Percentiles rank a stretch among this genome's conserved stretches.
Conservation (phyloP, 2,888 invertebrate species). For the Trachelus troglodyta region DNA sequence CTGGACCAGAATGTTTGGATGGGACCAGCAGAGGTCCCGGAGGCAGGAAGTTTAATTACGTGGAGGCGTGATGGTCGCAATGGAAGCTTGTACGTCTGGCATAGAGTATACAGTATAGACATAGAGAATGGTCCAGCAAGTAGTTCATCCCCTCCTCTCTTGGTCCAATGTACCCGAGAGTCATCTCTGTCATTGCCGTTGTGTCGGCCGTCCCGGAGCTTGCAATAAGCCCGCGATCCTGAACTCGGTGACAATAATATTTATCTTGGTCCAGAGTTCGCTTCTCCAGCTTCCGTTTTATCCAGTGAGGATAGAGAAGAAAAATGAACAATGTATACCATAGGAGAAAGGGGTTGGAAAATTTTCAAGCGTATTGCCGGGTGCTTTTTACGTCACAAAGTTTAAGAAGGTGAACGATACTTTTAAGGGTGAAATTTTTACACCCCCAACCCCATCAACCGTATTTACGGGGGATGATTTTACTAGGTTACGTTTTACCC, state of each 20-base stretch:
- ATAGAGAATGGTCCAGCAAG: not conserved
- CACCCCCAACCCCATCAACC: not conserved
- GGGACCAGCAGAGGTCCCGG: conserved; percentile 36
- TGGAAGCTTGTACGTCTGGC: conserved; percentile 37
- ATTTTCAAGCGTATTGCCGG: not conserved
- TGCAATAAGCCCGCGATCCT: not conserved
- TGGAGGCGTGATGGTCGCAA: conserved; percentile 45
- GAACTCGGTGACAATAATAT: not conserved
- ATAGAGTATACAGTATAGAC: not conserved
- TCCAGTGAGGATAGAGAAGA: not conserved
- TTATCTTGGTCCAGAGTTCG: not conserved
- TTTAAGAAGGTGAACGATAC: not conserved
- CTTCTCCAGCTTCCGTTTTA: not conserved
- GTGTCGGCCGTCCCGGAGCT: not conserved
- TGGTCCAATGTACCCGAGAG: not conserved
- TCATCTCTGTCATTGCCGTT: not conserved
- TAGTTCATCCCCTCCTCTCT: not conserved
- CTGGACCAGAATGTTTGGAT: conserved; percentile 36
- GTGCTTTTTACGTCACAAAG: not conserved
- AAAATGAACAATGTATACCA: not conserved
- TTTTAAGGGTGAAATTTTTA: not conserved
- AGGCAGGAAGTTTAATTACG: conserved; percentile 57
- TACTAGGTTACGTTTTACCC: not conserved
- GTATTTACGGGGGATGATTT: not conserved
- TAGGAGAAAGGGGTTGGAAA: not conserved